Conservation (phyloP, 1,140 invertebrate genomes). For the Aphaenogaster ashmeadi region DNA sequence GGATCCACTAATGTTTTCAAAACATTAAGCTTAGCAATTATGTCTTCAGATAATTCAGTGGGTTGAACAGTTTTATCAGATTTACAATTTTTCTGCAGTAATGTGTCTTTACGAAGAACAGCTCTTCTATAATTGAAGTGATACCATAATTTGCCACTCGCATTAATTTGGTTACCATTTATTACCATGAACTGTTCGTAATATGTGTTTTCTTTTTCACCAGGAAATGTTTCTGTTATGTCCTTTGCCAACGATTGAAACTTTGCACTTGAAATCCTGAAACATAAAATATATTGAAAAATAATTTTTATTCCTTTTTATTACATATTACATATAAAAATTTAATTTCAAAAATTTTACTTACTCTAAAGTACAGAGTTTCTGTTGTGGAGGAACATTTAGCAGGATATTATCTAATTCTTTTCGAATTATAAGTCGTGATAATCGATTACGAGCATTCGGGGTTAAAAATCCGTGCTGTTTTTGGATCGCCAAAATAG, state of each 20-base stretch:
- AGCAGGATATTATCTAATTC: not conserved
- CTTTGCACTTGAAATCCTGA: slow-evolving; percentile 22
- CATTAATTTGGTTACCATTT: slow-evolving; percentile 11
- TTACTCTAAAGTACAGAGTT: slow-evolving; percentile 19
- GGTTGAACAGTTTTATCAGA: not conserved
- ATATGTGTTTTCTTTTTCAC: slow-evolving; percentile 38
- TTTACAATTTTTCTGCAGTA: not conserved
- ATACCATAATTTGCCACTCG: slow-evolving; percentile 17
- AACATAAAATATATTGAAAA: slow-evolving; percentile 10
- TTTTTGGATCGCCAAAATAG: slow-evolving; percentile 10
- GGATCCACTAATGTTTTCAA: not conserved
- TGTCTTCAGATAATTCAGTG: not conserved
- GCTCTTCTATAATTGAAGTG: slow-evolving; percentile 21
- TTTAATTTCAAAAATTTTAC: not conserved
- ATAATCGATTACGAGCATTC: slow-evolving; percentile 7
- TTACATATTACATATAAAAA: not conserved
- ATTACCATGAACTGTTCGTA: slow-evolving; percentile 15
- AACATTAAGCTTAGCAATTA: slow-evolving; percentile 2
- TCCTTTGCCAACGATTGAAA: slow-evolving; percentile 15
- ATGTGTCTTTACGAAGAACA: not conserved
- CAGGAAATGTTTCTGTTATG: slow-evolving; percentile 29
- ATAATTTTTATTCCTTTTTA: not conserved
- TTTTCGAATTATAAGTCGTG: slow-evolving; percentile 12
- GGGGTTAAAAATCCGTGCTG: slow-evolving; percentile 8
- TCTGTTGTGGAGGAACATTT: not conserved